Percentiles rank a stretch among this genome's conserved stretches.
phyloP scores from a whole-genome alignment of 2,113 vertebrate species.

The Sylvietta virens region DNA sequence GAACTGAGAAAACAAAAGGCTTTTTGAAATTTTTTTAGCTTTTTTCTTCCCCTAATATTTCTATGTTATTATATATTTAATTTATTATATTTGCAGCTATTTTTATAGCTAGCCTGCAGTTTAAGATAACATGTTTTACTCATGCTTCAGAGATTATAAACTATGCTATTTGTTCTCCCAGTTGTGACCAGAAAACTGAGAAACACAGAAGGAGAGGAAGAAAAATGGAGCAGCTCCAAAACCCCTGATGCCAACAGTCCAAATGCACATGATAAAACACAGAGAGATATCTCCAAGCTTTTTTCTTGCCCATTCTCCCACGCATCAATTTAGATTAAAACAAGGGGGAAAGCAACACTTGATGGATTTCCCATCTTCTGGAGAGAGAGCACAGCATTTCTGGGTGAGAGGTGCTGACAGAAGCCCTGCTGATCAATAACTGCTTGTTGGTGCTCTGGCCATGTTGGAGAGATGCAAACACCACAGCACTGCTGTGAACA shows the following conservation, averaged over 20 bases:
- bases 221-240: background rate
- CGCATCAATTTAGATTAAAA: background rate
- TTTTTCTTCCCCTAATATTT: background rate
- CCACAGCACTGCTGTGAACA: background rate
- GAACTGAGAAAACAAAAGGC: background rate
- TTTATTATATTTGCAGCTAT: background rate
- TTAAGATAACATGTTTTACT: background rate
- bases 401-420: background rate
- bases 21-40: background rate
- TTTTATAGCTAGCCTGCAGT: background rate
- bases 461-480: background rate
- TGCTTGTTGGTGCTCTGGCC: background rate
- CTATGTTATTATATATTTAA: background rate
- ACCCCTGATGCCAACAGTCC: background rate
- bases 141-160: background rate
- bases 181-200: background rate
- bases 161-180: background rate
- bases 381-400: background rate
- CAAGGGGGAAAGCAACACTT: fast-evolving
- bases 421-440: background rate
- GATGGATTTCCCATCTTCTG: background rate
- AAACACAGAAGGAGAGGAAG: background rate
- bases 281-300: background rate
- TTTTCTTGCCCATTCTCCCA: background rate
- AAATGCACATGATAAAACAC: background rate